Evolutionary conservation across 2,888 invertebrate species (phyloP).

Genomic region (Drepanosiphum platanoidis): DNA sequence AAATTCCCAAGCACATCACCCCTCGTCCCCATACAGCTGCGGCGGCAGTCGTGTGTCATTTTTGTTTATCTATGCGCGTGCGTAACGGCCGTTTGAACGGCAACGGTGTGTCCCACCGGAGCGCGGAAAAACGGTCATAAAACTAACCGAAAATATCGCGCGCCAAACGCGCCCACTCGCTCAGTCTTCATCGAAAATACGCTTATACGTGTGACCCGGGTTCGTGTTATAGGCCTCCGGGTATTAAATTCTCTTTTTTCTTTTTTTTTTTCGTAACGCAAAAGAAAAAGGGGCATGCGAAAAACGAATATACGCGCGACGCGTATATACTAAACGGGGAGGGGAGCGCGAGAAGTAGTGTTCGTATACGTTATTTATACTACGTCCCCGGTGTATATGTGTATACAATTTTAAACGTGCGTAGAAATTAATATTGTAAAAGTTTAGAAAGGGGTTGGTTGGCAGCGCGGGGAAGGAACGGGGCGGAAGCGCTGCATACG

Average conservation of each 20-base stretch:
- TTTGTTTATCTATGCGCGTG: slow-evolving; percentile 31
- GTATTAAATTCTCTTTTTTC: slow-evolving; percentile 59
- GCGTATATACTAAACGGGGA: not conserved
- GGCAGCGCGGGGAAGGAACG: not conserved
- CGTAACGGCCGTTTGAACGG: slow-evolving; percentile 39
- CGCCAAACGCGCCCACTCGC: not conserved
- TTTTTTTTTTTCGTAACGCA: slow-evolving; percentile 43
- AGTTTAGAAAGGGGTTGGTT: slow-evolving; percentile 47
- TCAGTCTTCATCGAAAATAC: not conserved
- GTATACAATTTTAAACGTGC: slow-evolving; percentile 57
- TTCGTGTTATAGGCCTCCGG: slow-evolving; percentile 40
- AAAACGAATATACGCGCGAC: slow-evolving; percentile 3
- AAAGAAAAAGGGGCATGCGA: slow-evolving; percentile 16
- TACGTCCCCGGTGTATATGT: slow-evolving; percentile 33
- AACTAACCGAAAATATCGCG: slow-evolving; percentile 55
- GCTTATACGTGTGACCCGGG: slow-evolving; percentile 11
- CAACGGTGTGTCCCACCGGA: slow-evolving; percentile 48
- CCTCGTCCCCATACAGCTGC: not conserved
- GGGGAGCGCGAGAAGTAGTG: not conserved
- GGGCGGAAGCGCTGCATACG: not conserved
- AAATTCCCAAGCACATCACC: slow-evolving; percentile 15
- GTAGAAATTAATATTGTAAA: slow-evolving; percentile 60
- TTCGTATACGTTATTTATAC: slow-evolving; percentile 50
- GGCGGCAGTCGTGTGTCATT: no score
- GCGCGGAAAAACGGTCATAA: slow-evolving; percentile 53